Base-by-base conservation (phyloP, 2,113 vertebrate genomes). In the Scophthalmus maximus region DNA sequence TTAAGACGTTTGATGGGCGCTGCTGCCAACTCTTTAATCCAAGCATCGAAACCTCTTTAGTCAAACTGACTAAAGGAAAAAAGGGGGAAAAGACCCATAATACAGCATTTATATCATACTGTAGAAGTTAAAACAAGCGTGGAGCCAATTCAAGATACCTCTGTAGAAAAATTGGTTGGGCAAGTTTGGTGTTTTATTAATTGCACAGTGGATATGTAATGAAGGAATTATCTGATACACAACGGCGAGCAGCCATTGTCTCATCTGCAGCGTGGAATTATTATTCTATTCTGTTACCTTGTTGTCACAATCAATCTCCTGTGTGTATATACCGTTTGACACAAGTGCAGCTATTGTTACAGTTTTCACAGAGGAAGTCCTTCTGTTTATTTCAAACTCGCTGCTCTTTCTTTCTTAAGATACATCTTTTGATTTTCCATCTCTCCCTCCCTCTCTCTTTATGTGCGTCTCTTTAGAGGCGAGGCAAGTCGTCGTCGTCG, bases 161-260 rank as follows among this genome's bases (percentile, higher is more conserved):
- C 10, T 40, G 60, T 63, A 55, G 22, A 67, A n/a, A n/a, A n/a
- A 53, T 63, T 61, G 38, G 12, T 50, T 77, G 17, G 29, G n/a
- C 17, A 30, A 47, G 26, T 49, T 26, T 51, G 22, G 26, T 64
- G 32, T 67, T 57, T 9, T 18, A 62, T 80, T 63, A n/a, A 38
- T 36, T 34, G 6, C 36, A 0, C 22, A 20, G 36, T 44, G 46
- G 29, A 25, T 47, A 25, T n/a, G 6, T 22, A 27, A 72, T 73
- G 17, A 26, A 5, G 67, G 15, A 34, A 64, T 42, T 32, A 49
- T 44, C 8, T 66, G 22, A 69, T 49, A 8, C 15, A 26, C 11
- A 25, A 25, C 4, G 36, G 14, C 25, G 5, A 55, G 23, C 32
- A 8, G 17, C n/a, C n/a, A n/a, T n/a, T 55, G 51, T 30, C 6